Evolutionary conservation across 2,797 vertebrate genomes (phyloP).

Genomic region (Sciaenops ocellatus): DNA sequence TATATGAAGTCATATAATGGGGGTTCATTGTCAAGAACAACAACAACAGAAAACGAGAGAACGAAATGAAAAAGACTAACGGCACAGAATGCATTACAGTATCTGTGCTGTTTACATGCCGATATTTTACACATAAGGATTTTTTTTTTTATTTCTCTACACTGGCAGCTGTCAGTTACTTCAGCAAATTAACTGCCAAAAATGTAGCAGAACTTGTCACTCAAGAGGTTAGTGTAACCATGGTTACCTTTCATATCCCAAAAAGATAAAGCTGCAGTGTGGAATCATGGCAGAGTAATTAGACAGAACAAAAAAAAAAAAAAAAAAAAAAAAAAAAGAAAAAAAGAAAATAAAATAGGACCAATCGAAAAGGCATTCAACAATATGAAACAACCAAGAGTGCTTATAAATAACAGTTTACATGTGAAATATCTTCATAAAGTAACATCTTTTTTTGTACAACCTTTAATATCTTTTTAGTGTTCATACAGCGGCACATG

Average conservation of each 20-base stretch:
- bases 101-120: conserved; percentile 99
- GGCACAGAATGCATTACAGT: conserved; percentile 96
- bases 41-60: conserved; percentile 86
- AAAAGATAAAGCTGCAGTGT: conserved; percentile 97
- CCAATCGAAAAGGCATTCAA: conserved; percentile 90
- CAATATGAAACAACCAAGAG: conserved; percentile 93
- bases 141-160: conserved; percentile 82
- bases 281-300: conserved; percentile 98
- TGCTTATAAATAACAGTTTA: conserved; percentile 96
- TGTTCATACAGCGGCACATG: conserved; percentile 93
- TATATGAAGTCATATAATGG: conserved; percentile 99
- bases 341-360: conserved; percentile 82
- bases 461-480: conserved; percentile 91
- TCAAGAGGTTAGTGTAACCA: conserved; percentile 96
- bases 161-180: conserved; percentile 99
- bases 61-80: conserved; percentile 81
- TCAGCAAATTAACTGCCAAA: conserved; percentile 98
- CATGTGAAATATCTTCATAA: conserved; percentile 95
- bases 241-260: conserved; percentile 97
- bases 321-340: conserved; percentile 67
- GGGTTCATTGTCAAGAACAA: conserved; percentile 98
- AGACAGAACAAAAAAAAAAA: conserved; percentile 91
- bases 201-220: conserved; percentile 94
- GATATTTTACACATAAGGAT: conserved; percentile 97
- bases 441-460: conserved; percentile 98